A percentile compares a stretch with the other conserved stretches of the same genome.
Evolutionary conservation across 30 jellyfish, hydroid and myxozoan species (phyloP).

Genomic region (Turritopsis dohrnii): DNA sequence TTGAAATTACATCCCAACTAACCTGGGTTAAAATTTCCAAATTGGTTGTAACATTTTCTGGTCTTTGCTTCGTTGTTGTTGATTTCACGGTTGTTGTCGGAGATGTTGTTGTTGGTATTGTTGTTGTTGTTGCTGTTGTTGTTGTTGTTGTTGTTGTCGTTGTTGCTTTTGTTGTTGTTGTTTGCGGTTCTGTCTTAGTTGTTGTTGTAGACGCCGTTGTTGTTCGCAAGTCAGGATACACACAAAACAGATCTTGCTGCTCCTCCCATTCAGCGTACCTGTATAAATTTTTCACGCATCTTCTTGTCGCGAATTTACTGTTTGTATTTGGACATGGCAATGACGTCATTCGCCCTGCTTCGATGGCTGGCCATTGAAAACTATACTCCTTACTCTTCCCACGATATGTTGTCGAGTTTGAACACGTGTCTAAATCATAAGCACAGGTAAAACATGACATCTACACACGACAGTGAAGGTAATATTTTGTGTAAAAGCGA

Average conservation of each 20-base stretch:
- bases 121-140: background rate
- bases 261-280: background rate
- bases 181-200: background rate
- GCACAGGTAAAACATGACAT: too few relatives aligned
- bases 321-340: background rate
- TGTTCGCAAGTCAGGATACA: background rate
- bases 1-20: background rate
- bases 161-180: background rate
- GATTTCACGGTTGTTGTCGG: background rate
- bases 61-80: background rate
- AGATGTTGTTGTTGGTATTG: background rate
- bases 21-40: background rate
- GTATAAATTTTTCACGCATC: background rate
- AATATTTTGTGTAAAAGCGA: too few relatives aligned
- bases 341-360: background rate
- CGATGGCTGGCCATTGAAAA: slow-evolving; percentile 6
- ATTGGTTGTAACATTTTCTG: background rate
- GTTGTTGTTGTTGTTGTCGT: background rate
- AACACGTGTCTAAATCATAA: background rate
- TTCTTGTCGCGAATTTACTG: background rate
- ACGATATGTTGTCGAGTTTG: background rate
- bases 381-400: background rate
- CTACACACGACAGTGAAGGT: too few relatives aligned
- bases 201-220: background rate
- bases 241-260: background rate